A percentile compares a stretch with the other conserved stretches of the same genome.
phyloP scores from a whole-genome alignment of 2,113 vertebrate genomes.

The Beaufortia kweichowensis region DNA sequence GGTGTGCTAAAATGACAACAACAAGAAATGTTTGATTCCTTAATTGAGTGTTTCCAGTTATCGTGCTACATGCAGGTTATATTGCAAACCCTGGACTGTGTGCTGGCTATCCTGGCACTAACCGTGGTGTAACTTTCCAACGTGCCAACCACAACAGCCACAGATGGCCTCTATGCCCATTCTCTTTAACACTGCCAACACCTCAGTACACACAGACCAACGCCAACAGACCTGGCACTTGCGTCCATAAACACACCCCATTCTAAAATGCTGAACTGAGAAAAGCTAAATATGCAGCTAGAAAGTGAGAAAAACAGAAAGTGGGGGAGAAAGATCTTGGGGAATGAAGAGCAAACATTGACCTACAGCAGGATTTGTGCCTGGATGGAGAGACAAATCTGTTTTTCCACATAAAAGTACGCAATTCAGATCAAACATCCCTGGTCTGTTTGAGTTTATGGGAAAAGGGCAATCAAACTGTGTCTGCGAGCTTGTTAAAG shows the following conservation, averaged over 20 bases:
- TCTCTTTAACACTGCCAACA: conserved; percentile 24
- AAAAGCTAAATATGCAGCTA: conserved; percentile 8
- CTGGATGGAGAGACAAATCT: background rate
- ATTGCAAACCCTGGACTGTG: conserved; percentile 37
- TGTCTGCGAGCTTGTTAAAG: conserved; percentile 42
- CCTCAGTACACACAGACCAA: background rate
- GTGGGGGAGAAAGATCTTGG: conserved; percentile 26
- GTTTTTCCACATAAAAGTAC: conserved; percentile 46
- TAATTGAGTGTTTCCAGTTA: conserved; percentile 34
- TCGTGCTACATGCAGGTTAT: conserved; percentile 6
- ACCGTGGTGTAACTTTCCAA: conserved; percentile 42
- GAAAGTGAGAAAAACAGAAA: background rate
- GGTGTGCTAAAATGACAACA: conserved; percentile 21
- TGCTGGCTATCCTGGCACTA: conserved; percentile 26
- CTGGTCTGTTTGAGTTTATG: conserved; percentile 33
- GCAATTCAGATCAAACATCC: conserved; percentile 37
- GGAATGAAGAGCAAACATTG: conserved; percentile 3
- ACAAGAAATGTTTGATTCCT: background rate
- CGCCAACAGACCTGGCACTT: conserved; percentile 55
- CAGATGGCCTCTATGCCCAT: conserved; percentile 35
- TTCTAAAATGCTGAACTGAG: conserved; percentile 27
- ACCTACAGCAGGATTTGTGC: conserved; percentile 16
- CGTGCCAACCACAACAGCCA: conserved; percentile 38
- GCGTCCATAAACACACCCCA: conserved; percentile 51
- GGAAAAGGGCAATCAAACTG: conserved; percentile 38